These are phyloP conservation scores for Drosophila ironensis DNA, from an alignment of 1,140 invertebrate genomes.

Conservation along the genomic window DNA sequence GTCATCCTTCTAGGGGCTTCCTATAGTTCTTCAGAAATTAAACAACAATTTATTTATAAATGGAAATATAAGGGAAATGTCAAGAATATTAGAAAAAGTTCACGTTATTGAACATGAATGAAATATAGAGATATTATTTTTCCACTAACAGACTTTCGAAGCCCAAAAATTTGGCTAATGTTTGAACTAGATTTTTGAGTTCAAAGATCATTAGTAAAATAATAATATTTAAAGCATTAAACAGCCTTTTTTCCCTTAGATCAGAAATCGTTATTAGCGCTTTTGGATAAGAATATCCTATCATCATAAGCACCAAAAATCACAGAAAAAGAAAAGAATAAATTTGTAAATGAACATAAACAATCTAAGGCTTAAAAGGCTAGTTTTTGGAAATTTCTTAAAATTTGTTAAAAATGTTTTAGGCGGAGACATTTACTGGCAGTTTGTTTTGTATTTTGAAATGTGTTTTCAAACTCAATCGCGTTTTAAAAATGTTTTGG, in stretches of 20 bases:
- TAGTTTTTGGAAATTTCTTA: background rate
- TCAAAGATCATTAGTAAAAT: background rate
- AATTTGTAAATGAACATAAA: background rate
- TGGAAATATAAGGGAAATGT: background rate
- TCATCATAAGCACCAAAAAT: background rate
- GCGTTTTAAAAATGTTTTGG: slow-evolving; percentile 18
- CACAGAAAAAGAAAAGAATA: background rate
- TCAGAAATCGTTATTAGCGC: background rate
- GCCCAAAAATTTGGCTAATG: background rate
- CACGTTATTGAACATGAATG: too few species aligned
- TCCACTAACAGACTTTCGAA: background rate
- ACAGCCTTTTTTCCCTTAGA: background rate
- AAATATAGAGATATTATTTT: too few species aligned
- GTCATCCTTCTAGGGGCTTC: slow-evolving; percentile 20
- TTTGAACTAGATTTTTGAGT: background rate
- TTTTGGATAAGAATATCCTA: background rate
- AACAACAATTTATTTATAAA: background rate
- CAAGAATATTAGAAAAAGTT: background rate
- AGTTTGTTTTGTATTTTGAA: slow-evolving; percentile 62
- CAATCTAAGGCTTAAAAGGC: too few species aligned
- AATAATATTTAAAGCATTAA: background rate
- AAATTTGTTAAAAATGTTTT: slow-evolving; percentile 26
- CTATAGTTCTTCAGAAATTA: slow-evolving; percentile 3
- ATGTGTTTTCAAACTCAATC: slow-evolving; percentile 19
- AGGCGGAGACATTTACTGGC: slow-evolving; percentile 79